These are phyloP conservation scores for Sinonovacula constricta DNA, from an alignment of 1,140 invertebrate genomes.

Conservation along the genomic window DNA sequence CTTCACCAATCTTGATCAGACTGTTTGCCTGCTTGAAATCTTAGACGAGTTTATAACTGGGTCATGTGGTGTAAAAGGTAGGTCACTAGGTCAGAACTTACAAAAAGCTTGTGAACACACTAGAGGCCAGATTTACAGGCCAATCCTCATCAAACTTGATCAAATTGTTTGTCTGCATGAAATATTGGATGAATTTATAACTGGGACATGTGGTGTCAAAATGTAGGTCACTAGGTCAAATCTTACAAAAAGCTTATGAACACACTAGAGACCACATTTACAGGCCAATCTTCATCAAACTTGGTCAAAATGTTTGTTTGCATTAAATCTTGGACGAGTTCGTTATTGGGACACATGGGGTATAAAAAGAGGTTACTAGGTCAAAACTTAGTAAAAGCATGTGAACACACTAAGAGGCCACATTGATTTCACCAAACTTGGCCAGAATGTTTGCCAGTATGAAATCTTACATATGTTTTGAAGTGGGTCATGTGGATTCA, in stretches of 20 bases:
- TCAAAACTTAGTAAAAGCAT: background rate
- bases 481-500: background rate
- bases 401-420: background rate
- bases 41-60: background rate
- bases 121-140: background rate
- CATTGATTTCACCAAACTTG: background rate
- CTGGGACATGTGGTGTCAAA: background rate
- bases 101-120: background rate
- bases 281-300: background rate
- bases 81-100: background rate
- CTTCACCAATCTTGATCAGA: background rate
- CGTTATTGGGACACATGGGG: background rate
- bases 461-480: background rate
- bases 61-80: background rate
- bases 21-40: background rate
- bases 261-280: background rate
- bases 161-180: background rate
- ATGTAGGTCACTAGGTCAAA: background rate
- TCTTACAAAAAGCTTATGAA: background rate
- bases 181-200: background rate
- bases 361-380: background rate
- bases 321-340: background rate
- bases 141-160: background rate
- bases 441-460: background rate
- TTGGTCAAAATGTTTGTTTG: background rate